Evolutionary conservation across 2,888 invertebrate species (phyloP).

Genomic region (Ectropis crepuscularia): DNA sequence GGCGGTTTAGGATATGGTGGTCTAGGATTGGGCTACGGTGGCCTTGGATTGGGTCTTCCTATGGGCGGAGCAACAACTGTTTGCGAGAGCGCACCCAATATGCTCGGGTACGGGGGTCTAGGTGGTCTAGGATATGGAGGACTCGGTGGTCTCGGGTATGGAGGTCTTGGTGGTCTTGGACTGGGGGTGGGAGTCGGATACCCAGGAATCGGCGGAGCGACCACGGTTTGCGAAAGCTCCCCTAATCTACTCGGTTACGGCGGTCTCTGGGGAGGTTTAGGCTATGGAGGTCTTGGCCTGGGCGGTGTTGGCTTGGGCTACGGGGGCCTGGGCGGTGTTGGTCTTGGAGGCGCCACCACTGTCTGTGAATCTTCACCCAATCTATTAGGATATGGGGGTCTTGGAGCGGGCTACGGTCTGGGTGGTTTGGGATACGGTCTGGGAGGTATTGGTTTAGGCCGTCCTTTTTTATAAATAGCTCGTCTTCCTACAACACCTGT

Average conservation of each 20-base stretch:
- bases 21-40: slow-evolving; percentile 1
- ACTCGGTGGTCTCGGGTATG: slow-evolving; percentile 13
- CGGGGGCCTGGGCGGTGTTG: slow-evolving; percentile 10
- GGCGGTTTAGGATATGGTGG: slow-evolving; percentile 8
- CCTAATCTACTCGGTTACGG: no score
- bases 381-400: not conserved
- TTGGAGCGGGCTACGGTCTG: slow-evolving; percentile 1
- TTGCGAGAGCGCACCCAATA: not conserved
- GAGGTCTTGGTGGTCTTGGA: not conserved
- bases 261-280: not conserved
- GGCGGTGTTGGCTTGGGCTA: slow-evolving; percentile 15
- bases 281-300: slow-evolving; percentile 28
- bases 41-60: not conserved
- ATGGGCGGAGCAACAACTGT: slow-evolving; percentile 9
- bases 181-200: no score
- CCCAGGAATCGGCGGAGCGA: no score
- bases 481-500: no score
- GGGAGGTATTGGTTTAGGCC: not conserved
- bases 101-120: not conserved
- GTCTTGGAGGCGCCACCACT: slow-evolving; percentile 24
- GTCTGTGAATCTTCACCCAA: slow-evolving; percentile 17
- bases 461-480: no score
- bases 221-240: no score
- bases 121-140: slow-evolving; percentile 26
- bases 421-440: not conserved